These are phyloP conservation scores for Eptesicus fuscus DNA, from an alignment of 2,113 vertebrate genomes.

Conservation along the genomic window DNA sequence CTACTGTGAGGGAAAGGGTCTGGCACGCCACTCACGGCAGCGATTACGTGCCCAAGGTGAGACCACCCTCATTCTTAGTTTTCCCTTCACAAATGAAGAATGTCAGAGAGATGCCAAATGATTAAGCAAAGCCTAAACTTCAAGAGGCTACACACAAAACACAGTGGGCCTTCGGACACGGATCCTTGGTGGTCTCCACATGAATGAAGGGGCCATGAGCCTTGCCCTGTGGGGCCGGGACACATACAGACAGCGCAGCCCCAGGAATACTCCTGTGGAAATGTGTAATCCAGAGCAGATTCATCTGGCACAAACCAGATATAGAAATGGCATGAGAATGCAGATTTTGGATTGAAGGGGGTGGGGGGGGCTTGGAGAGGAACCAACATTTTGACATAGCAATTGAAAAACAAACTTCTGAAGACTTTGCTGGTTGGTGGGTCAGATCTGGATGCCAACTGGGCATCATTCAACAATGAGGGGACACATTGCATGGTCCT, in stretches of 20 bases:
- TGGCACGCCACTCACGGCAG: accelerated
- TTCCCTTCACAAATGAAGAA: background rate
- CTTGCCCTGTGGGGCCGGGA: background rate
- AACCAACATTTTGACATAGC: background rate
- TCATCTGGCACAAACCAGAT: background rate
- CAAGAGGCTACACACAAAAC: background rate
- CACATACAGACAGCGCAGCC: background rate
- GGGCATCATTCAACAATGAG: background rate
- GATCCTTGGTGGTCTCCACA: background rate
- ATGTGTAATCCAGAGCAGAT: background rate
- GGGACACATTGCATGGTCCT: background rate
- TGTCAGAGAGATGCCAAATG: background rate
- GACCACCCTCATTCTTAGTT: background rate
- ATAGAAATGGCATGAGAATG: background rate
- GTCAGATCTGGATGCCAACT: background rate
- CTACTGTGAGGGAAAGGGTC: background rate
- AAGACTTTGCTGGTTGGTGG: background rate
- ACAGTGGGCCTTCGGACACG: too few species aligned
- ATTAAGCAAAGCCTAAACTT: background rate
- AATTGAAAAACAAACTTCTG: background rate
- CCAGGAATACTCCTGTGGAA: background rate
- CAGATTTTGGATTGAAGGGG: background rate
- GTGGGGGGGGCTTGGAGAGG: too few species aligned
- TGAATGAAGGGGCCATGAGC: background rate
- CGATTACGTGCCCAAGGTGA: background rate